Evolutionary conservation across 2,797 vertebrate species (phyloP).

Genomic region (Tapera naevia): DNA sequence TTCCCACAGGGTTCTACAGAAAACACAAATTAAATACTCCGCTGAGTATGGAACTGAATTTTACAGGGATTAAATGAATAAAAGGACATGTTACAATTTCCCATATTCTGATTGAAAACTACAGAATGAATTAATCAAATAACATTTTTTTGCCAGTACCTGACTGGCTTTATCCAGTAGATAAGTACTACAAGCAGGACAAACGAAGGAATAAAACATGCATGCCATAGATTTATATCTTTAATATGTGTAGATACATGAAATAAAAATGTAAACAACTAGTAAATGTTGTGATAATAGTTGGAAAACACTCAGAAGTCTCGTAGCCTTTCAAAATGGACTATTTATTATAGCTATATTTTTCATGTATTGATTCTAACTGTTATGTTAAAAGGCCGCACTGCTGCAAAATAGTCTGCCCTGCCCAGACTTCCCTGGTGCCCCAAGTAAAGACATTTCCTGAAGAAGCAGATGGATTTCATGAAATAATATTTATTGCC

Average conservation of each 20-base stretch:
- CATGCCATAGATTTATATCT: background rate
- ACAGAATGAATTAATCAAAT: background rate
- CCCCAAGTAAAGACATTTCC: background rate
- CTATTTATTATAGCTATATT: background rate
- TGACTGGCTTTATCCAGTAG: background rate
- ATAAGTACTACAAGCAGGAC: background rate
- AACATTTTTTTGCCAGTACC: background rate
- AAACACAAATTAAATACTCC: constrained; percentile 10
- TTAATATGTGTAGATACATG: background rate
- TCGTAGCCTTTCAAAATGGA: background rate
- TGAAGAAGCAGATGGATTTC: background rate
- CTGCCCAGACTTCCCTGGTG: background rate
- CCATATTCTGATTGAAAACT: background rate
- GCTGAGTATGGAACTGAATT: background rate
- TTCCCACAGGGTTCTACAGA: background rate
- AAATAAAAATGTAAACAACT: background rate
- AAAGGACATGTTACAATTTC: background rate
- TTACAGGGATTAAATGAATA: background rate
- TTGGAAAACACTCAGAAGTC: background rate
- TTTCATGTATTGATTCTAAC: background rate
- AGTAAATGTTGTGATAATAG: background rate
- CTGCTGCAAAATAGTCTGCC: background rate
- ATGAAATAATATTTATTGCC: background rate
- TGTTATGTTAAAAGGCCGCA: background rate
- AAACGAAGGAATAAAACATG: background rate